Conservation (phyloP, 2,888 invertebrate species). For the Hoplodrina blanda region DNA sequence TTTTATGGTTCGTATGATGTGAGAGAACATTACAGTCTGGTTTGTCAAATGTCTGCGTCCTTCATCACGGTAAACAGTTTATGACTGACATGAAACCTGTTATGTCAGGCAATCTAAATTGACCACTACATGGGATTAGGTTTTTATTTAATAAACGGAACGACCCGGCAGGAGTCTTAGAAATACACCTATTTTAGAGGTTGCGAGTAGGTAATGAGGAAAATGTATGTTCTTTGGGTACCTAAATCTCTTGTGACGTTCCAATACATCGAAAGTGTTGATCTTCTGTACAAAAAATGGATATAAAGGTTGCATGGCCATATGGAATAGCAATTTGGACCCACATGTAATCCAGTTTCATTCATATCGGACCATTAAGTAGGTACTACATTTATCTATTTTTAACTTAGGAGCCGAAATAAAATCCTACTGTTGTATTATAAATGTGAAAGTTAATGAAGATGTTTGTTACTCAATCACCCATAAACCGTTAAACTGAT, state of each 20-base stretch:
- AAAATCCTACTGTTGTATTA: slow-evolving; percentile 10
- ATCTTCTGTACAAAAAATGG: slow-evolving; percentile 20
- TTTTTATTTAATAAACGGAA: not conserved
- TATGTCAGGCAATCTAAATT: not conserved
- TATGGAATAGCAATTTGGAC: not conserved
- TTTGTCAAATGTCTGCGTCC: slow-evolving; percentile 3
- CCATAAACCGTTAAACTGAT: too few species aligned
- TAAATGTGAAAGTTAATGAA: too few species aligned
- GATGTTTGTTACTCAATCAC: too few species aligned
- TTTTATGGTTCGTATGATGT: slow-evolving; percentile 19
- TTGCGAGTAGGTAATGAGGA: slow-evolving; percentile 4
- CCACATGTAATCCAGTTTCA: not conserved
- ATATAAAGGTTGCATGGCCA: not conserved
- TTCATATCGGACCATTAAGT: not conserved
- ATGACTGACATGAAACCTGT: slow-evolving; percentile 1
- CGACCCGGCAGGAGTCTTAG: not conserved
- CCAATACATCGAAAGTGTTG: slow-evolving; percentile 29
- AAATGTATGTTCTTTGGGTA: slow-evolving; percentile 13
- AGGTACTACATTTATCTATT: not conserved
- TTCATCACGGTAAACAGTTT: slow-evolving; percentile 16
- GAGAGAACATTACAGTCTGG: slow-evolving; percentile 7
- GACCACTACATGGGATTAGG: not conserved
- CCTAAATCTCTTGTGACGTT: slow-evolving; percentile 42
- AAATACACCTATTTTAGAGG: slow-evolving; percentile 18
- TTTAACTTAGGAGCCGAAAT: not conserved